Percentiles rank a stretch among this genome's conserved stretches.
Evolutionary conservation across 2,113 vertebrate genomes (phyloP).

Genomic region (Scomber colias): DNA sequence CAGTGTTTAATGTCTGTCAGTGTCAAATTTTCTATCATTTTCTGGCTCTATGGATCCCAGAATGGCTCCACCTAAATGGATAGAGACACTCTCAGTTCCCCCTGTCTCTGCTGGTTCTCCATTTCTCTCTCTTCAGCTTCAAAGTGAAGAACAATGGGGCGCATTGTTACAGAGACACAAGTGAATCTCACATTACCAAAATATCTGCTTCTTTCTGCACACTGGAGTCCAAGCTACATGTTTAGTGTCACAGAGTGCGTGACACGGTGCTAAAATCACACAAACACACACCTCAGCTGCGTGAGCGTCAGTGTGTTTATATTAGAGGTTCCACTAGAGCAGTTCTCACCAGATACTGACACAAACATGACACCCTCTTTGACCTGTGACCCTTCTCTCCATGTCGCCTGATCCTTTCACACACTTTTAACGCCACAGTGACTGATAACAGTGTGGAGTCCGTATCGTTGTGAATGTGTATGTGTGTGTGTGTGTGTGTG

Average conservation of each 20-base stretch:
- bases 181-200: conserved; percentile 37
- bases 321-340: conserved; percentile 39
- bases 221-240: neutral
- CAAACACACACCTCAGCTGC: conserved; percentile 42
- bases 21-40: conserved; percentile 22
- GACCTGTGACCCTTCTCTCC: conserved; percentile 52
- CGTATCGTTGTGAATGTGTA: conserved; percentile 14
- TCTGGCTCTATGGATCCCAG: conserved; percentile 16
- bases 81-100: conserved; percentile 43
- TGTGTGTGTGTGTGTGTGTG: conserved; percentile 11
- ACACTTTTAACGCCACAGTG: conserved; percentile 43
- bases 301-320: conserved; percentile 50
- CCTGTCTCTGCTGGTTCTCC: conserved; percentile 6
- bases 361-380: conserved; percentile 59
- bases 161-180: conserved; percentile 47
- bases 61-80: conserved; percentile 17
- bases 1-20: neutral
- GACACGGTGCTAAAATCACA: neutral
- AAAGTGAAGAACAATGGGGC: conserved; percentile 42
- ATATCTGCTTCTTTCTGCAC: conserved; percentile 32
- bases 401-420: conserved; percentile 45
- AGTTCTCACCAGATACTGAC: conserved; percentile 62
- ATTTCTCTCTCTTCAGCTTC: conserved; percentile 20
- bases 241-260: neutral
- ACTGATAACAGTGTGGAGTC: conserved; percentile 49